A percentile compares a stretch with the other conserved stretches of the same genome.
Evolutionary conservation across 1,140 invertebrate genomes (phyloP).

Genomic region (Apis dorsata): DNA sequence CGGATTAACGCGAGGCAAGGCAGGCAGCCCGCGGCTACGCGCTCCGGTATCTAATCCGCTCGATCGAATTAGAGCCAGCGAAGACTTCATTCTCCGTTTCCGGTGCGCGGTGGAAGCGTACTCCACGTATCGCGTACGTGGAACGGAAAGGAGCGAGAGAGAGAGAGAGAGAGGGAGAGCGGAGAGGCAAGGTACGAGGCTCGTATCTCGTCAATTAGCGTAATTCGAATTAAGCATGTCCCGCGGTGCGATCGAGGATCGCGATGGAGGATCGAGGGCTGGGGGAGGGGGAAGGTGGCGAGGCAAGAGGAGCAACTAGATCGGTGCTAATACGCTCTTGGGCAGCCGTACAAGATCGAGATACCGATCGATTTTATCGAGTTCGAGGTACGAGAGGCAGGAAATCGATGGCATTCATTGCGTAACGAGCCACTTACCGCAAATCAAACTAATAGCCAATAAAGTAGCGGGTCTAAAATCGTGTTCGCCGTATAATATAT

Average conservation of each 20-base stretch:
- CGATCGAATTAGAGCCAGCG: constrained; percentile 37
- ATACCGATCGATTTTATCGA: constrained; percentile 65
- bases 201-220: constrained; percentile 57
- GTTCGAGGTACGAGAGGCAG: constrained; percentile 27
- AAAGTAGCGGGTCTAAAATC: constrained; percentile 64
- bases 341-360: constrained; percentile 49
- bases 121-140: neutral
- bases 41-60: constrained; percentile 20
- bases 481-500: constrained; percentile 11
- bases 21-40: neutral
- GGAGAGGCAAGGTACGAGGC: neutral
- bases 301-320: constrained; percentile 19
- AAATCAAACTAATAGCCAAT: constrained; percentile 73
- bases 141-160: neutral
- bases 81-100: constrained; percentile 47
- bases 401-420: constrained; percentile 70
- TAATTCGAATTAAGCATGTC: constrained; percentile 63
- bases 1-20: constrained; percentile 7
- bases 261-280: constrained; percentile 28
- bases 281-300: neutral
- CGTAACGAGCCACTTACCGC: constrained; percentile 72
- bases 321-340: constrained; percentile 58
- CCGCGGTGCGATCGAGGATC: constrained; percentile 52
- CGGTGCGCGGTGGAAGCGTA: neutral
- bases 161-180: neutral